Conservation (phyloP, 2,113 vertebrate genomes). For the Capreolus pygargus region DNA sequence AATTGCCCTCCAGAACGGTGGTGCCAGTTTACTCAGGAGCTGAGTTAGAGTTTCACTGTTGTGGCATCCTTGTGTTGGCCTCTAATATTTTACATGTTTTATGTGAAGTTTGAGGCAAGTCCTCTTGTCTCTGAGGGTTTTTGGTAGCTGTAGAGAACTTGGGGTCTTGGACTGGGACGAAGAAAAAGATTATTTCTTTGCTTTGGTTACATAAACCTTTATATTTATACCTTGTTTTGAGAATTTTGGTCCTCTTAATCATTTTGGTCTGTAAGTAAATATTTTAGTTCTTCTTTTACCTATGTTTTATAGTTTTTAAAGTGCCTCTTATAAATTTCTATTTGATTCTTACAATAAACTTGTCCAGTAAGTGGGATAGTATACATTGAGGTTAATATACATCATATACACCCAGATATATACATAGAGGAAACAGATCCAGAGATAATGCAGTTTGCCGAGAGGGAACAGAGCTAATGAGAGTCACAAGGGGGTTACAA, state of each 20-base stretch:
- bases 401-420: background rate
- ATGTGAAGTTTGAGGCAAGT: background rate
- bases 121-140: background rate
- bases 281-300: background rate
- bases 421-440: background rate
- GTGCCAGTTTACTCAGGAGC: background rate
- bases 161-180: background rate
- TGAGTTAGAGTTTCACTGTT: background rate
- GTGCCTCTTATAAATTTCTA: background rate
- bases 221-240: background rate
- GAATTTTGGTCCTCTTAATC: background rate
- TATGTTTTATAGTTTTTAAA: background rate
- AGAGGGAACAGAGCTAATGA: background rate
- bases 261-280: slow-evolving; percentile 11
- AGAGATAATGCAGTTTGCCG: background rate
- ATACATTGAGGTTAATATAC: background rate
- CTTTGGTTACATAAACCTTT: background rate
- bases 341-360: background rate
- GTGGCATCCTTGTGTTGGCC: background rate
- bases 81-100: background rate
- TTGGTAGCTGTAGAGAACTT: background rate
- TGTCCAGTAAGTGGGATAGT: background rate
- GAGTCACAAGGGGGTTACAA: background rate
- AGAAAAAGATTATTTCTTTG: slow-evolving; percentile 14
- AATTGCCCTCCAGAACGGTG: background rate